Evolutionary conservation across 2,888 invertebrate species (phyloP).

Genomic region (Euproctis similis): DNA sequence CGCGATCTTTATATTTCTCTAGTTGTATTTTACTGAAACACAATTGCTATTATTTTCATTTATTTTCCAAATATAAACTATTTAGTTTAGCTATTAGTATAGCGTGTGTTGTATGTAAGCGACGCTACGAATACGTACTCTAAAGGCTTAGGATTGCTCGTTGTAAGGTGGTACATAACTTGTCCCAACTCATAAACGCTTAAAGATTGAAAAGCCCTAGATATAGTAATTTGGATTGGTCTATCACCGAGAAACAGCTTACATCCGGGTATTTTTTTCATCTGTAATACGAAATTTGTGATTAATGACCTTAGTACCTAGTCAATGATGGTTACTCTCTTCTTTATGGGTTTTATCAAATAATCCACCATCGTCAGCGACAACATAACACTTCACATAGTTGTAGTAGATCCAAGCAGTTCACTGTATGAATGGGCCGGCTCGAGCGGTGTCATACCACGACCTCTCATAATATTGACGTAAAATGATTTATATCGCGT

Average conservation of each 20-base stretch:
- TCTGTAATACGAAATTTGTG: conserved; percentile 35
- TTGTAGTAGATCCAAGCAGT: too few species aligned
- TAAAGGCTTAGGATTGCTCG: conserved; percentile 54
- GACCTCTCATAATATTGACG: too few species aligned
- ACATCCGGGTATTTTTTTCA: conserved; percentile 67
- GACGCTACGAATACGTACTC: conserved; percentile 39
- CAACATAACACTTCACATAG: too few species aligned
- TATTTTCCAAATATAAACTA: background rate
- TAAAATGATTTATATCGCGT: too few species aligned
- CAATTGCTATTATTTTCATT: background rate
- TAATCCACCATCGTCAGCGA: too few species aligned
- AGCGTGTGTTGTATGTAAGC: background rate
- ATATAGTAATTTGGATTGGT: conserved; percentile 65
- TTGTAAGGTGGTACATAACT: conserved; percentile 61
- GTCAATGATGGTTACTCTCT: too few species aligned
- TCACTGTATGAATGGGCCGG: too few species aligned
- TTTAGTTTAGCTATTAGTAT: too few species aligned
- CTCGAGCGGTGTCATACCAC: too few species aligned
- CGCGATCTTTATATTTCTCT: conserved; percentile 61
- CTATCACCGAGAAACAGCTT: conserved; percentile 65
- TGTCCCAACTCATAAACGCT: conserved; percentile 61
- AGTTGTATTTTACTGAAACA: conserved; percentile 48
- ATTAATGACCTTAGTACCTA: too few species aligned
- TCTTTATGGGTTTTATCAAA: too few species aligned
- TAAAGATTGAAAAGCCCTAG: conserved; percentile 62